These are phyloP conservation scores for Pedicia rivosa DNA, from an alignment of 2,888 invertebrate genomes.

Conservation along the genomic window DNA sequence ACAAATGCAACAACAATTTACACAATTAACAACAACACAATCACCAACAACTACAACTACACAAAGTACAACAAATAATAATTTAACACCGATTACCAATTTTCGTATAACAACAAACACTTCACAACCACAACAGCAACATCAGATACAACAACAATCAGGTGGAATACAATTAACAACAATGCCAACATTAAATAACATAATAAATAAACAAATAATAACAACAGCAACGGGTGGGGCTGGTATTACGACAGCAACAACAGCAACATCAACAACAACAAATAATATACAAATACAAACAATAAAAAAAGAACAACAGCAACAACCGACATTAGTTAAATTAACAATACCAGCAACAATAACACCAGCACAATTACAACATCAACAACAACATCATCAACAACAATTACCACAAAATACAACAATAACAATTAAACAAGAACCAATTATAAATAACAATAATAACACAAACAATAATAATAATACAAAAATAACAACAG, in stretches of 20 bases:
- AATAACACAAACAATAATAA: constrained; percentile 19
- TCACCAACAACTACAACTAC: constrained; percentile 16
- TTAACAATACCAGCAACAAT: constrained; percentile 18
- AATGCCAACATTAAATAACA: constrained; percentile 12
- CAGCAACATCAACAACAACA: constrained; percentile 18
- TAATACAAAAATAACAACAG: no score
- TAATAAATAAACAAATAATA: not conserved
- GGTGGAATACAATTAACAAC: constrained; percentile 15
- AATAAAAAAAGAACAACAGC: constrained; percentile 13
- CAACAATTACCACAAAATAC: constrained; percentile 17
- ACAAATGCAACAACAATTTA: constrained; percentile 15
- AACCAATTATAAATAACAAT: constrained; percentile 21
- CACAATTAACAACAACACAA: constrained; percentile 6
- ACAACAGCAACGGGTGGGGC: not conserved
- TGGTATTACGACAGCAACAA: constrained; percentile 18
- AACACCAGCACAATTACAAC: not conserved
- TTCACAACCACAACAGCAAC: constrained; percentile 12
- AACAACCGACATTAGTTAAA: not conserved
- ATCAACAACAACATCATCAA: constrained; percentile 20
- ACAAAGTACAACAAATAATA: not conserved
- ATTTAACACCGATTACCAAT: not conserved
- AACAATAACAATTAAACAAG: no score
- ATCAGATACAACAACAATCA: constrained; percentile 9
- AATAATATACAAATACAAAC: constrained; percentile 15
- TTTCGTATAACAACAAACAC: constrained; percentile 4